Evolutionary conservation across 1,140 invertebrate genomes (phyloP).

Genomic region (Elymnias hypermnestra): DNA sequence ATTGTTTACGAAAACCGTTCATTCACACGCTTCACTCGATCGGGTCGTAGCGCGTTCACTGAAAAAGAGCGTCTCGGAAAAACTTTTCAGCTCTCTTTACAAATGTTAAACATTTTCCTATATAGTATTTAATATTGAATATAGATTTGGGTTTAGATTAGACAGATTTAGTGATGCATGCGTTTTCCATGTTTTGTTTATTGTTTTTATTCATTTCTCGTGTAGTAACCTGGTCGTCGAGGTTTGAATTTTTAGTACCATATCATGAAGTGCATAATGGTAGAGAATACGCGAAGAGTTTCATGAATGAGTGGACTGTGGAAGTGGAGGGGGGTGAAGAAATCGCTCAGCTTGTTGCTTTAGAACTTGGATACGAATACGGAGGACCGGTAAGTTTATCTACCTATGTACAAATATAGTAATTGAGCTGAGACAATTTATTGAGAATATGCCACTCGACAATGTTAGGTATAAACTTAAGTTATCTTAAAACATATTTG

Average conservation of each 20-base stretch:
- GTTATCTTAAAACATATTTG: too few relatives aligned
- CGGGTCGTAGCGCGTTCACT: slow-evolving; percentile 26
- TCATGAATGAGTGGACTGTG: slow-evolving; percentile 78
- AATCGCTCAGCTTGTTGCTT: slow-evolving; percentile 72
- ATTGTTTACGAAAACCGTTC: slow-evolving; percentile 20
- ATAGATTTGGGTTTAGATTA: neutral
- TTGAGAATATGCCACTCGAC: too few relatives aligned
- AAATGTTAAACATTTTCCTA: too few relatives aligned
- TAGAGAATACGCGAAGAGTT: slow-evolving; percentile 46
- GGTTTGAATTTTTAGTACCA: slow-evolving; percentile 32
- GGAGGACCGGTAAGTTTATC: slow-evolving; percentile 65
- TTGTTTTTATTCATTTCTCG: neutral
- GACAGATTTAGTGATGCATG: neutral
- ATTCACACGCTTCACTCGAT: slow-evolving; percentile 29
- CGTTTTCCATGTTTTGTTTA: neutral
- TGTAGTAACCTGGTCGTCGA: slow-evolving; percentile 1
- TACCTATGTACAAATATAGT: too few relatives aligned
- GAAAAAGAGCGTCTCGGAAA: slow-evolving; percentile 3
- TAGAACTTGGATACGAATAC: slow-evolving; percentile 73
- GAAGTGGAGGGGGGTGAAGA: slow-evolving; percentile 74
- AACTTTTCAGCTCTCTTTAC: neutral
- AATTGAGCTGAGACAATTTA: too few relatives aligned
- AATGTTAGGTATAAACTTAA: too few relatives aligned
- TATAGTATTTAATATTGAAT: neutral
- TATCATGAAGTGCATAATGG: slow-evolving; percentile 53